Percentiles rank a stretch among this genome's conserved stretches.
These are phyloP conservation scores for Halichondria panicea DNA, from an alignment of 37 sponge, comb jelly and placozoan species.

Conservation along the genomic window DNA sequence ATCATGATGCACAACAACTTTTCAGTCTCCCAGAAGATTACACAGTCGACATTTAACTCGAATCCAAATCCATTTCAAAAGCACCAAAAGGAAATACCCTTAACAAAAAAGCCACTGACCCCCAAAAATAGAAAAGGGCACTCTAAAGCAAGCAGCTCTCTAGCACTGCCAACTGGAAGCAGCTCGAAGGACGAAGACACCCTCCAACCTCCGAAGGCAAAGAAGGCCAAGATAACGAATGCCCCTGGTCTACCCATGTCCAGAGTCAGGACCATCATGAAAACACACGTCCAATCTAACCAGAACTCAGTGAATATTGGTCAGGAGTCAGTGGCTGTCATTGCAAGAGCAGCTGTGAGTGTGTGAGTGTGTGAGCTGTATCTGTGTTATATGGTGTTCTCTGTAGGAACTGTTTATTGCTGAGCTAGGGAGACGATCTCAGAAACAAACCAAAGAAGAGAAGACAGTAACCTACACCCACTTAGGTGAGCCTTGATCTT, in stretches of 20 bases:
- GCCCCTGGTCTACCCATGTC: conserved; percentile 37
- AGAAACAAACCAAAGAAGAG: conserved; percentile 8
- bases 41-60: too few relatives aligned
- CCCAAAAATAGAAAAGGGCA: too few relatives aligned
- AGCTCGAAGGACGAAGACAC: too few relatives aligned
- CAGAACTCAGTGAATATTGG: conserved; percentile 9
- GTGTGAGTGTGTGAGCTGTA: not conserved
- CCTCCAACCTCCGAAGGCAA: conserved; percentile 5
- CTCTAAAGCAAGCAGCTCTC: too few relatives aligned
- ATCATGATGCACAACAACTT: too few relatives aligned
- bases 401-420: conserved; percentile 69
- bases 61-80: too few relatives aligned
- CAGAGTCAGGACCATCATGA: conserved; percentile 69
- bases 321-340: conserved; percentile 58
- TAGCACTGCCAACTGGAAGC: too few relatives aligned
- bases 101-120: too few relatives aligned
- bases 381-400: not conserved
- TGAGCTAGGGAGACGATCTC: conserved; percentile 27
- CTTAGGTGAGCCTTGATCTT: conserved; percentile 24
- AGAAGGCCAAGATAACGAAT: not conserved
- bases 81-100: too few relatives aligned
- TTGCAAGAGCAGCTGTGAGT: conserved; percentile 74
- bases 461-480: conserved; percentile 53
- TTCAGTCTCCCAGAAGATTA: too few relatives aligned
- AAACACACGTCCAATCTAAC: conserved; percentile 44